phyloP scores from a whole-genome alignment of 2,113 vertebrate species.

The Gasterosteus nipponicus region DNA sequence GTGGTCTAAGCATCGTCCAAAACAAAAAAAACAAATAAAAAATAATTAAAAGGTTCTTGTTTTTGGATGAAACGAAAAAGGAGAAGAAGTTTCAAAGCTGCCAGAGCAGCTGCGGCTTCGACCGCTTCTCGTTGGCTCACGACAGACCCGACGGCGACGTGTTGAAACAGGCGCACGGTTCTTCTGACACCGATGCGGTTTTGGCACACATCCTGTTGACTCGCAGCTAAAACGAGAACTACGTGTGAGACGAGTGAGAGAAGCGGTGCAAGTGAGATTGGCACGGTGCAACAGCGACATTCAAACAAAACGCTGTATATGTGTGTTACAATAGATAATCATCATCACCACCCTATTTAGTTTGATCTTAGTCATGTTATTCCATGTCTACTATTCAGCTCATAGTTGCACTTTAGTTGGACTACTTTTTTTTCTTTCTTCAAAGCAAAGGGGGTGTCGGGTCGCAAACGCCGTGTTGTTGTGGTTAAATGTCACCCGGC shows the following conservation, averaged over 20 bases:
- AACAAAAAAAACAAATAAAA: background rate
- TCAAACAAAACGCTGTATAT: background rate
- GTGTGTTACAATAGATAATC: background rate
- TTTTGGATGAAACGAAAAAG: background rate
- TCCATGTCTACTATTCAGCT: background rate
- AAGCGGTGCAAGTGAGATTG: constrained; percentile 29
- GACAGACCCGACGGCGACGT: constrained; percentile 57
- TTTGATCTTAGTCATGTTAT: background rate
- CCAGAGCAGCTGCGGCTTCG: constrained; percentile 20
- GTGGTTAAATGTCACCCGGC: background rate
- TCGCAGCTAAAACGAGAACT: constrained; percentile 81
- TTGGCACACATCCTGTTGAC: constrained; percentile 85
- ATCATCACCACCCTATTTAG: background rate
- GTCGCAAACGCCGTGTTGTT: constrained; percentile 23
- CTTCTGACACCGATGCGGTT: constrained; percentile 79
- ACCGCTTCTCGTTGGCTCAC: constrained; percentile 50
- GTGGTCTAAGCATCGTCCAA: background rate
- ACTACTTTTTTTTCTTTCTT: too few species aligned
- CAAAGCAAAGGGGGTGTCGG: background rate
- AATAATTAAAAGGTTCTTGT: background rate
- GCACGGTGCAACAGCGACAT: constrained; percentile 13
- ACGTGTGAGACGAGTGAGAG: constrained; percentile 39
- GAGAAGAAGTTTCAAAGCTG: background rate
- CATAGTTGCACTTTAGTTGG: background rate
- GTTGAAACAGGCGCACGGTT: constrained; percentile 78